Conservation (phyloP, 2,797 vertebrate genomes). For the Monodelphis domestica region DNA sequence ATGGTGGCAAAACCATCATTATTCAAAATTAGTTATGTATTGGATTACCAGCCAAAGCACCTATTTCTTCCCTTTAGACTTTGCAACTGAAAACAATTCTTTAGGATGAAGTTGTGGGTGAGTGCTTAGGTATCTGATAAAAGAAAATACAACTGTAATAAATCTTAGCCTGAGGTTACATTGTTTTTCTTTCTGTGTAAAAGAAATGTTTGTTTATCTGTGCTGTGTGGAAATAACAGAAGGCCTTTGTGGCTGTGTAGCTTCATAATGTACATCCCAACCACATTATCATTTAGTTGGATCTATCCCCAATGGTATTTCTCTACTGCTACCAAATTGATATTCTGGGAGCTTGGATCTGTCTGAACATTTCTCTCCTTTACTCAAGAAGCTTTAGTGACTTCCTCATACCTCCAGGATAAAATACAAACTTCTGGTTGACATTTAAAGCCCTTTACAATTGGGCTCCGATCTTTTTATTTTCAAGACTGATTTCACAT, state of each 20-base stretch:
- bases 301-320: conserved; percentile 1
- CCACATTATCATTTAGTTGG: not conserved
- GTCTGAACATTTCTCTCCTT: not conserved
- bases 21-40: conserved; percentile 18
- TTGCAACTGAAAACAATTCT: conserved; percentile 11
- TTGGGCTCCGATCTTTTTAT: not conserved
- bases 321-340: not conserved
- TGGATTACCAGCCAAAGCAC: conserved; percentile 23
- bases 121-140: not conserved
- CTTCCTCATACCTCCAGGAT: not conserved
- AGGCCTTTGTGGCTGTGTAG: conserved; percentile 42
- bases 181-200: not conserved
- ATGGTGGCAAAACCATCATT: conserved; percentile 1
- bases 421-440: not conserved
- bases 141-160: conserved; percentile 8
- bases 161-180: conserved; percentile 34
- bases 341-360: not conserved
- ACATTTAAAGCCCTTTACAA: not conserved
- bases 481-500: not conserved
- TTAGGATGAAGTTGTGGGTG: not conserved
- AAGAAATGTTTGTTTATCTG: conserved; percentile 22
- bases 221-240: conserved; percentile 21
- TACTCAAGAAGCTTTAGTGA: not conserved
- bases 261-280: conserved; percentile 24
- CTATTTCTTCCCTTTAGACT: conserved; percentile 42